Evolutionary conservation across 2,113 vertebrate species (phyloP).

Genomic region (Cyprinodon brontotheroides): DNA sequence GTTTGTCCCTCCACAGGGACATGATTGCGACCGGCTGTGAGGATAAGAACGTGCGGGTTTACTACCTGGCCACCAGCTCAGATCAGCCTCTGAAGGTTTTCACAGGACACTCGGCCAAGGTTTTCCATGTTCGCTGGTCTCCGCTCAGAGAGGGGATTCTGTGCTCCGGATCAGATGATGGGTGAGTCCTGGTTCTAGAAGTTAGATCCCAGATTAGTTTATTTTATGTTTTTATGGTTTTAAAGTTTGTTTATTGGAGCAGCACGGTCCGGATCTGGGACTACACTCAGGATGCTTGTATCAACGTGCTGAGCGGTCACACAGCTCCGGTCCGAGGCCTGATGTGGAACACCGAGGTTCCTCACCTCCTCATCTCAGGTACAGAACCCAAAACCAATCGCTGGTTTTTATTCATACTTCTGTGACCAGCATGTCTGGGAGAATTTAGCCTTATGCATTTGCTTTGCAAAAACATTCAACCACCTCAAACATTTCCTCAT

Average conservation of each 20-base stretch:
- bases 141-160: constrained; percentile 96
- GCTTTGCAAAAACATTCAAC: no score
- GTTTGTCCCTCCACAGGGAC: constrained; percentile 79
- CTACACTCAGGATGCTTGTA: constrained; percentile 95
- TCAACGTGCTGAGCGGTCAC: constrained; percentile 91
- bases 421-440: no score
- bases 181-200: constrained; percentile 74
- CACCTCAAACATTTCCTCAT: no score
- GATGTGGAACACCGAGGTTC: constrained; percentile 97
- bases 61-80: constrained; percentile 94
- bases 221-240: neutral
- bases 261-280: constrained; percentile 98
- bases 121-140: constrained; percentile 97
- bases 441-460: no score
- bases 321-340: constrained; percentile 92
- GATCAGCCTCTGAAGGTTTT: constrained; percentile 96
- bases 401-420: no score
- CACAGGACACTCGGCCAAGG: constrained; percentile 92
- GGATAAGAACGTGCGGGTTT: constrained; percentile 96
- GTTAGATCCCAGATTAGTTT: no score
- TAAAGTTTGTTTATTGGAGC: constrained; percentile 35
- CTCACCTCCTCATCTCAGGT: constrained; percentile 92
- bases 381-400: neutral
- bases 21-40: constrained; percentile 99
- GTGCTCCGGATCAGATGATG: constrained; percentile 96